Conservation (phyloP, 2,888 invertebrate genomes). For the Crematogaster levior region DNA sequence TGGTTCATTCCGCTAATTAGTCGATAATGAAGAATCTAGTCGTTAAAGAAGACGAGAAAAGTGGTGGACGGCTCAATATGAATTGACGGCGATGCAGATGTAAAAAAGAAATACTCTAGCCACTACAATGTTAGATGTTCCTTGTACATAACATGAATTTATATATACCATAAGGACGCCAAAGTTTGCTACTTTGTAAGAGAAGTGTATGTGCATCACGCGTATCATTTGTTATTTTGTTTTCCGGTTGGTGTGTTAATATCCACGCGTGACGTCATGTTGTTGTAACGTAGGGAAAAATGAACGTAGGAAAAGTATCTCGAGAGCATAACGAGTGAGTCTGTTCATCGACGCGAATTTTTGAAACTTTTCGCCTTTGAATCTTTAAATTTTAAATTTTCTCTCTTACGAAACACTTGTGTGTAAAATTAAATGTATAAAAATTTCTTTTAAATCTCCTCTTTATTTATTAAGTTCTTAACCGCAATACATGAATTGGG, state of each 20-base stretch:
- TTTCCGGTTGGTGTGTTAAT: constrained; percentile 47
- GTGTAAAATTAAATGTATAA: not conserved
- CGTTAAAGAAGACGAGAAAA: constrained; percentile 54
- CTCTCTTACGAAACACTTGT: not conserved
- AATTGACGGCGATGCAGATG: constrained; percentile 72
- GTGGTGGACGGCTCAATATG: constrained; percentile 65
- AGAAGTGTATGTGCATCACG: constrained; percentile 62
- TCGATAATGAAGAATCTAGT: constrained; percentile 70
- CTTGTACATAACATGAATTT: constrained; percentile 82
- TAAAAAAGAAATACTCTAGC: constrained; percentile 75
- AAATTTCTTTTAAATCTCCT: not conserved
- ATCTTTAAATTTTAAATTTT: not conserved
- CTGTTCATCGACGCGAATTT: constrained; percentile 47
- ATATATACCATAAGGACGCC: constrained; percentile 79
- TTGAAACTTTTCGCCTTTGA: not conserved
- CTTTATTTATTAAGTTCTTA: not conserved
- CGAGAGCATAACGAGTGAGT: constrained; percentile 36
- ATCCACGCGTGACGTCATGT: constrained; percentile 53
- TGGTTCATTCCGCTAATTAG: constrained; percentile 64
- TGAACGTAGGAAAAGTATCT: constrained; percentile 23
- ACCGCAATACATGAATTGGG: not conserved
- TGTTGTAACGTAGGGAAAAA: constrained; percentile 38
- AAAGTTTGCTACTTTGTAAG: constrained; percentile 79
- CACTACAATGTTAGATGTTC: constrained; percentile 82
- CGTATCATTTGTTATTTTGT: constrained; percentile 69